Conservation (phyloP, 2,113 vertebrate species). For the Jacana jacana region DNA sequence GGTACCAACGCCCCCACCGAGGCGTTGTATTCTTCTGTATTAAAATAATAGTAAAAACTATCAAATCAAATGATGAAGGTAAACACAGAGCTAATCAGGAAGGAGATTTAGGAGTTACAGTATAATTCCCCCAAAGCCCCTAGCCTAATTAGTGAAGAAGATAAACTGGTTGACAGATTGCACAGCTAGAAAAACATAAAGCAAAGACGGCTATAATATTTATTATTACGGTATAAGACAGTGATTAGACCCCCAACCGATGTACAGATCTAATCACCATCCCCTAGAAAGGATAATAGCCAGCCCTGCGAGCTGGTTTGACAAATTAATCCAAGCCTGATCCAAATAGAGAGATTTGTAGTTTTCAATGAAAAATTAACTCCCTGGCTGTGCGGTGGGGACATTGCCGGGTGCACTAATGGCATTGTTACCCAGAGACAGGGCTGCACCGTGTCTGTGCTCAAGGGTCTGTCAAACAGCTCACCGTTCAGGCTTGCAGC, state of each 20-base stretch:
- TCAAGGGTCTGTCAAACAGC: not conserved
- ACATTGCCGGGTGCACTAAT: not conserved
- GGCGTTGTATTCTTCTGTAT: not conserved
- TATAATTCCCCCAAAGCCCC: conserved; percentile 42
- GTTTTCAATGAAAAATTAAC: conserved; percentile 54
- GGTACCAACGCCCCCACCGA: not conserved
- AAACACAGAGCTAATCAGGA: conserved; percentile 58
- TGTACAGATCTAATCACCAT: conserved; percentile 58
- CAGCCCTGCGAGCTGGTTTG: not conserved
- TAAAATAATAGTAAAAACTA: not conserved
- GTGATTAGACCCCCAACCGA: conserved; percentile 57
- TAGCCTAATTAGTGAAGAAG: conserved; percentile 61
- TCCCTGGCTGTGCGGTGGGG: not conserved
- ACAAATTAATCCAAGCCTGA: conserved; percentile 62
- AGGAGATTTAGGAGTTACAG: conserved; percentile 33
- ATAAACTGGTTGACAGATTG: conserved; percentile 66
- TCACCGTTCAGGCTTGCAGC: not conserved
- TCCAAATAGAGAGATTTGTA: conserved; percentile 53
- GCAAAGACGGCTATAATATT: conserved; percentile 50
- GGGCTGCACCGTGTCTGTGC: not conserved
- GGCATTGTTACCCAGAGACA: not conserved
- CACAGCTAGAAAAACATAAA: conserved; percentile 52
- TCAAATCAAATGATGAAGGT: conserved; percentile 9
- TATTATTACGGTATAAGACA: conserved; percentile 43
- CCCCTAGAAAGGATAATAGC: conserved; percentile 46